phyloP scores from a whole-genome alignment of 2,888 invertebrate species.

The Temnothorax rugatulus region DNA sequence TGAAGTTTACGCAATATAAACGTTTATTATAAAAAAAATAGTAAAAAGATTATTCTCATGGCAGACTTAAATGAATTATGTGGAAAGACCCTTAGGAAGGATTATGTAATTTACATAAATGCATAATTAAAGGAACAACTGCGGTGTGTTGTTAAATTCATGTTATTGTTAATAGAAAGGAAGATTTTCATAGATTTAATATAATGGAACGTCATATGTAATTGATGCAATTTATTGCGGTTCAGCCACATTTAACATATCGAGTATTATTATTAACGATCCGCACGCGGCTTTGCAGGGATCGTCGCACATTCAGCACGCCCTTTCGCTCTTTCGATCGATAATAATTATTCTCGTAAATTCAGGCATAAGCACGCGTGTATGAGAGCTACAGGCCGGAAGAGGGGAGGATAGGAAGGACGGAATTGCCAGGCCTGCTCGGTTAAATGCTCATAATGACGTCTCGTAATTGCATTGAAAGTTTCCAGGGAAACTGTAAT shows the following conservation, averaged over 20 bases:
- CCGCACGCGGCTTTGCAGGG: slow-evolving; percentile 54
- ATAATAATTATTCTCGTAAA: slow-evolving; percentile 78
- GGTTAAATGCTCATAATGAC: slow-evolving; percentile 82
- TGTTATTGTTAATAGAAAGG: neutral
- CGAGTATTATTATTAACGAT: slow-evolving; percentile 43
- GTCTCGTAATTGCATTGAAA: slow-evolving; percentile 82
- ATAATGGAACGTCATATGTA: slow-evolving; percentile 33
- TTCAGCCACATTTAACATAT: slow-evolving; percentile 45
- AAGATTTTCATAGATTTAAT: slow-evolving; percentile 5
- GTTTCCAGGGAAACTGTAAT: slow-evolving; percentile 80
- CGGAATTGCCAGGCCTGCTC: slow-evolving; percentile 60
- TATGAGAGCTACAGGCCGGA: slow-evolving; percentile 36
- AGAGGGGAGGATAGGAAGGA: slow-evolving; percentile 28
- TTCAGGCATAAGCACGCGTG: slow-evolving; percentile 72
- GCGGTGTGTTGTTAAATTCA: neutral
- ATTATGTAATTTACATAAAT: neutral
- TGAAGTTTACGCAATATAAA: neutral
- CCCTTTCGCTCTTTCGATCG: slow-evolving; percentile 69
- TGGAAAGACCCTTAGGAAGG: neutral
- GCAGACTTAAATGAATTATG: neutral
- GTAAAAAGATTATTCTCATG: neutral
- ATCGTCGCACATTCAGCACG: slow-evolving; percentile 28
- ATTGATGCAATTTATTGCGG: slow-evolving; percentile 32
- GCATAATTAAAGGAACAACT: neutral
- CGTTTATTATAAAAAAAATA: neutral